phyloP scores from a whole-genome alignment of 2,797 vertebrate genomes.

The Anisognathus igniventris region DNA sequence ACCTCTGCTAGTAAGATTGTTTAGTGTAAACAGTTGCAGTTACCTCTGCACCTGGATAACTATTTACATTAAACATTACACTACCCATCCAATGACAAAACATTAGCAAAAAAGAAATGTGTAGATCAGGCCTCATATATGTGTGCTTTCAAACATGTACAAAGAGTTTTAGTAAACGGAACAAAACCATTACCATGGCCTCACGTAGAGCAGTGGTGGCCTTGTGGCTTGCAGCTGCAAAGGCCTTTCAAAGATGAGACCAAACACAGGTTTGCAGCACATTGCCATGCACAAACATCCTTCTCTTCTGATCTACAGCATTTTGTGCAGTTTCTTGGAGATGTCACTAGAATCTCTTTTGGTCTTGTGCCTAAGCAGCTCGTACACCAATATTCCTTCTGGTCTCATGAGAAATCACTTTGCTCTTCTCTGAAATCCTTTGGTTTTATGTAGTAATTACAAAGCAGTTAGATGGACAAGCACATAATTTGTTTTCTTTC shows the following conservation, averaged over 20 bases:
- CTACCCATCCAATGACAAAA: not conserved
- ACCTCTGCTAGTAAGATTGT: not conserved
- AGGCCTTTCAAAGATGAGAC: not conserved
- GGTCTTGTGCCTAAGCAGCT: not conserved
- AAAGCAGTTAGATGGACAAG: not conserved
- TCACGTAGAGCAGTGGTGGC: not conserved
- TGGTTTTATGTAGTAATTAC: not conserved
- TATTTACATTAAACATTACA: not conserved
- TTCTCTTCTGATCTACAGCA: not conserved
- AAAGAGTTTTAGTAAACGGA: not conserved
- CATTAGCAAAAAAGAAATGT: not conserved
- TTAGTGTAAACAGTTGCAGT: not conserved
- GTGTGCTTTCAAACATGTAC: not conserved
- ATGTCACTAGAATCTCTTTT: not conserved
- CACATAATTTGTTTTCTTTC: not conserved
- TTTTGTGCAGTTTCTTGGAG: not conserved
- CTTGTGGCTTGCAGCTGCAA: not conserved
- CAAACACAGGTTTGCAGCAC: not conserved
- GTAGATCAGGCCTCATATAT: not conserved
- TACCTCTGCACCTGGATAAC: not conserved
- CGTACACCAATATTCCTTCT: not conserved
- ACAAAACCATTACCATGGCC: not conserved
- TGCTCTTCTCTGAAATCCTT: not conserved
- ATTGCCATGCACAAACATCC: not conserved
- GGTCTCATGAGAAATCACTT: not conserved